Conservation (phyloP, 2,888 invertebrate species). For the Laspeyria flexula region DNA sequence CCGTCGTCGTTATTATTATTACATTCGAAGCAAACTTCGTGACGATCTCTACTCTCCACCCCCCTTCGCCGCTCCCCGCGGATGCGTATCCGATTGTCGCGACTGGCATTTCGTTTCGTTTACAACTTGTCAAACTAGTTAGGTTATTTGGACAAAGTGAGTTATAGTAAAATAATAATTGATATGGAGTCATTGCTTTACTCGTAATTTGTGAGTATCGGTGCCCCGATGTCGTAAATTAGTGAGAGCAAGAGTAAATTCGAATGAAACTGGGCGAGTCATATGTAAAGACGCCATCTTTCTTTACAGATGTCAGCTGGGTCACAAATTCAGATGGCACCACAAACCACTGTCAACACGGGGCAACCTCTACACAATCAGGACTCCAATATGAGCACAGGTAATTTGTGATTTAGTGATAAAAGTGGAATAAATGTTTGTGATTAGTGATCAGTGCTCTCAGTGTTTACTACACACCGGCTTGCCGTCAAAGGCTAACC, state of each 20-base stretch:
- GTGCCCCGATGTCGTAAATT: slow-evolving; percentile 45
- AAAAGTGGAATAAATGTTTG: slow-evolving; percentile 71
- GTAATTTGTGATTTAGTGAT: slow-evolving; percentile 86
- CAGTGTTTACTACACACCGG: slow-evolving; percentile 72
- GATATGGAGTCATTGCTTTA: slow-evolving; percentile 56
- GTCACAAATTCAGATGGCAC: slow-evolving; percentile 99
- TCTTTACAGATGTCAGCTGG: slow-evolving; percentile 97
- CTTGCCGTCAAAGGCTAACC: slow-evolving; percentile 63
- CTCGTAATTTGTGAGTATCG: slow-evolving; percentile 66
- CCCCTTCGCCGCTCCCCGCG: slow-evolving; percentile 71
- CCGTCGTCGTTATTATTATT: slow-evolving; percentile 82
- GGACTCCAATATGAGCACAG: slow-evolving; percentile 99
- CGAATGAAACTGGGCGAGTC: slow-evolving; percentile 75
- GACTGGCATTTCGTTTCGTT: slow-evolving; percentile 79
- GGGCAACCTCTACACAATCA: slow-evolving; percentile 95
- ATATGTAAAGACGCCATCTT: slow-evolving; percentile 86
- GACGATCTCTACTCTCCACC: slow-evolving; percentile 80
- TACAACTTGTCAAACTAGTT: slow-evolving; percentile 85
- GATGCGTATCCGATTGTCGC: slow-evolving; percentile 86
- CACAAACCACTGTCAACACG: slow-evolving; percentile 95
- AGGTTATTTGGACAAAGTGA: slow-evolving; percentile 76
- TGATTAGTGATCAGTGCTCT: slow-evolving; percentile 76
- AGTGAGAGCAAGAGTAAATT: slow-evolving; percentile 56
- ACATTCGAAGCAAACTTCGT: slow-evolving; percentile 85
- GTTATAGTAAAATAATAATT: slow-evolving; percentile 62